A percentile compares a stretch with the other conserved stretches of the same genome.
These are phyloP conservation scores for Heliconius himera DNA, from an alignment of 1,140 invertebrate genomes.

Conservation along the genomic window DNA sequence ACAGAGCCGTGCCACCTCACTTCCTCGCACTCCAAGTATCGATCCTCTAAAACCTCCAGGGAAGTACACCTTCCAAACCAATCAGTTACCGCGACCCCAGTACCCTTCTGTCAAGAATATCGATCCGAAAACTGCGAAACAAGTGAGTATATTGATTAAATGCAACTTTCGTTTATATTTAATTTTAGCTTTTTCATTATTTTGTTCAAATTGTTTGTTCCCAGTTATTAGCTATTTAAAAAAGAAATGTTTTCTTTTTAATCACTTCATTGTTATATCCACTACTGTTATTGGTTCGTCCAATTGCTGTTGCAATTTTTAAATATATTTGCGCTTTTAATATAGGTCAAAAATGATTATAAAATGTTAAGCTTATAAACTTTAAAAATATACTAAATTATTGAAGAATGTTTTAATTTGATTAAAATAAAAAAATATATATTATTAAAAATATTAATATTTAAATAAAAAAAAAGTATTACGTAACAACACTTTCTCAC, in stretches of 20 bases:
- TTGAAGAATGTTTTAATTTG: too few relatives aligned
- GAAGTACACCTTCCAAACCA: slow-evolving; percentile 88
- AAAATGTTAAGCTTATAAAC: too few relatives aligned
- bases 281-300: too few relatives aligned
- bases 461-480: neutral
- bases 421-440: neutral
- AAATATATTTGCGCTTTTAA: too few relatives aligned
- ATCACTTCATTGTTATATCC: too few relatives aligned
- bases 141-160: slow-evolving; percentile 61
- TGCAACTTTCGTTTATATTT: slow-evolving; percentile 15
- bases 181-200: slow-evolving; percentile 3
- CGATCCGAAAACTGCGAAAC: slow-evolving; percentile 88
- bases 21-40: slow-evolving; percentile 44
- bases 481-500: neutral
- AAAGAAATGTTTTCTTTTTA: too few relatives aligned
- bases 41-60: slow-evolving; percentile 66
- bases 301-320: too few relatives aligned
- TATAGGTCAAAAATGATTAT: too few relatives aligned
- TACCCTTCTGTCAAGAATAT: slow-evolving; percentile 84
- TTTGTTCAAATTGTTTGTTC: neutral
- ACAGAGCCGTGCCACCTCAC: slow-evolving; percentile 43
- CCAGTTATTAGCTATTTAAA: too few relatives aligned
- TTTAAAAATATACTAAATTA: too few relatives aligned
- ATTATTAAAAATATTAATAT: neutral
- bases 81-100: slow-evolving; percentile 87